A percentile compares a stretch with the other conserved stretches of the same genome.
Evolutionary conservation across 1,140 invertebrate genomes (phyloP).

Genomic region (Aleiodes sp.): DNA sequence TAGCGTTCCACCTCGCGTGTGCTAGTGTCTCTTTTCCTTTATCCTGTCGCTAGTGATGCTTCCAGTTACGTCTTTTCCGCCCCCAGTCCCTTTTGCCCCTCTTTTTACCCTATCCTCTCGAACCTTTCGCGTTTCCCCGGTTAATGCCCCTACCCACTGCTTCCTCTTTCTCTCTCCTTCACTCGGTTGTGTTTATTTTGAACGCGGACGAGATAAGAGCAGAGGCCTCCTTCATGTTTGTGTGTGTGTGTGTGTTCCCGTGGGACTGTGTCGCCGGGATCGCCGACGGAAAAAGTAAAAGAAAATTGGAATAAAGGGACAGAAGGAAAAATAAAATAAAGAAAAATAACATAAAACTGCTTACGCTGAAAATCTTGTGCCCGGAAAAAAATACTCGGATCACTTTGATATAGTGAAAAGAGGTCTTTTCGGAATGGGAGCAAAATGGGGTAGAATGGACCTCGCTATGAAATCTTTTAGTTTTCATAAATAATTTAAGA

Average conservation of each 20-base stretch:
- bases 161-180: conserved; percentile 9
- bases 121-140: not conserved
- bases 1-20: conserved; percentile 3
- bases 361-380: conserved; percentile 14
- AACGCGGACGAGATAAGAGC: conserved; percentile 21
- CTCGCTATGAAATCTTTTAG: no score
- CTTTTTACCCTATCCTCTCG: not conserved
- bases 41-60: not conserved
- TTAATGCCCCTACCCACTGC: conserved; percentile 4
- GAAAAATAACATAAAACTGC: conserved; percentile 17
- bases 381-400: conserved; percentile 22
- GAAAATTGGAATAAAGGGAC: not conserved
- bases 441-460: no score
- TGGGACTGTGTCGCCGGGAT: conserved; percentile 7
- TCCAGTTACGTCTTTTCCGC: not conserved
- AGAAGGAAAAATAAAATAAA: not conserved
- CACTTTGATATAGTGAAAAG: conserved; percentile 20
- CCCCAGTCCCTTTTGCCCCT: not conserved
- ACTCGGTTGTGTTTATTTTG: conserved; percentile 16
- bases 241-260: no score
- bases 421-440: no score
- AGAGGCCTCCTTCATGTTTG: not conserved
- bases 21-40: not conserved
- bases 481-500: no score
- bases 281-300: not conserved